Evolutionary conservation across 2,113 vertebrate genomes (phyloP).

Genomic region (Notothenia rossii): DNA sequence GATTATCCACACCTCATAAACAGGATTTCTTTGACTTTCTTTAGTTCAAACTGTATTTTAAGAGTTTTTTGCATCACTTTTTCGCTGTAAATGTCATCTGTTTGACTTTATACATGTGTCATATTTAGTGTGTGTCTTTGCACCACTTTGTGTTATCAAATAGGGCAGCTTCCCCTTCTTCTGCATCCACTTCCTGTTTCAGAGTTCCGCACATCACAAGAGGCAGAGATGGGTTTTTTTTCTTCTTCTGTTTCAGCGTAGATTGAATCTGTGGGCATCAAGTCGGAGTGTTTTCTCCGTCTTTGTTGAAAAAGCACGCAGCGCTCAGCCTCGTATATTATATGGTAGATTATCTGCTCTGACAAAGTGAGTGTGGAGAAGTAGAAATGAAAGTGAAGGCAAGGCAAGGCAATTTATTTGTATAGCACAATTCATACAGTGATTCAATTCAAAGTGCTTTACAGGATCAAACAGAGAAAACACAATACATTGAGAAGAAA

Average conservation of each 20-base stretch:
- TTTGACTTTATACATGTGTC: slow-evolving; percentile 4
- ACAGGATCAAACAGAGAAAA: too few relatives aligned
- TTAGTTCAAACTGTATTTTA: not conserved
- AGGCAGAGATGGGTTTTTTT: slow-evolving; percentile 15
- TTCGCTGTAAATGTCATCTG: slow-evolving; percentile 27
- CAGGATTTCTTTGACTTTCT: not conserved
- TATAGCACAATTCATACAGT: too few relatives aligned
- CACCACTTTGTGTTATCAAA: slow-evolving; percentile 74
- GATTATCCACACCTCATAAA: not conserved
- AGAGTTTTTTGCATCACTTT: not conserved
- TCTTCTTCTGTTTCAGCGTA: slow-evolving; percentile 17
- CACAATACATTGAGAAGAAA: too few relatives aligned
- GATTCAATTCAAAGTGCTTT: too few relatives aligned
- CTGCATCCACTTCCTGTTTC: slow-evolving; percentile 84
- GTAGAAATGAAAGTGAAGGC: not conserved
- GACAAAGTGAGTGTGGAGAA: not conserved
- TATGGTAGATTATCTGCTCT: not conserved
- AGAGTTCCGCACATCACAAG: slow-evolving; percentile 59
- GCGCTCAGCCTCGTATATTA: not conserved
- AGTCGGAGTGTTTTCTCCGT: not conserved
- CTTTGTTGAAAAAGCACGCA: not conserved
- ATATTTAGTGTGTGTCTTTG: slow-evolving; percentile 30
- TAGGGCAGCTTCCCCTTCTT: slow-evolving; percentile 81
- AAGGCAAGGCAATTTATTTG: too few relatives aligned
- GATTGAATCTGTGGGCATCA: not conserved